Evolutionary conservation across 2,113 vertebrate species (phyloP).

Genomic region (Scolopax mira): DNA sequence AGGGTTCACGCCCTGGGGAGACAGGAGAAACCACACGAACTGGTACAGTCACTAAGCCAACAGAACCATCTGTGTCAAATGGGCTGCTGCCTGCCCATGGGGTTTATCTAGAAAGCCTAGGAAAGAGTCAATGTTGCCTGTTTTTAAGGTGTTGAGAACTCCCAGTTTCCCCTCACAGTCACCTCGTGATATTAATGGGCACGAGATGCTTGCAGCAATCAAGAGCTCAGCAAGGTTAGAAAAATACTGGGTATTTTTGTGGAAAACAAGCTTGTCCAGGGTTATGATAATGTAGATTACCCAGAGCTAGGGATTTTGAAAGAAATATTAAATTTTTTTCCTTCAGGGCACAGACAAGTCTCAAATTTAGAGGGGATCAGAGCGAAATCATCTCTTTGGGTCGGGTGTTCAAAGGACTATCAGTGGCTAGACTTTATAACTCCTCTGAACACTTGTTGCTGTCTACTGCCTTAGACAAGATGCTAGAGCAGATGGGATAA

Average conservation of each 20-base stretch:
- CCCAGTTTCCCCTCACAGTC: background rate
- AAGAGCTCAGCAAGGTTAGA: background rate
- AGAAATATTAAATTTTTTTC: slow-evolving; percentile 45
- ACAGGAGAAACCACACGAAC: background rate
- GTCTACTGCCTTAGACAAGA: background rate
- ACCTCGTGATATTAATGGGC: background rate
- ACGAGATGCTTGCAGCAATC: background rate
- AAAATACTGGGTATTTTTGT: background rate
- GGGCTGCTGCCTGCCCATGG: background rate
- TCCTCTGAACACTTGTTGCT: background rate
- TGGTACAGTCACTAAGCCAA: background rate
- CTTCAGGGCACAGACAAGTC: slow-evolving; percentile 15
- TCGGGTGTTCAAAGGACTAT: background rate
- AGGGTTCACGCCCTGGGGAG: slow-evolving; percentile 1
- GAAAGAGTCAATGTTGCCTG: fast-evolving
- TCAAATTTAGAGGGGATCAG: background rate
- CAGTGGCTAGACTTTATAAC: background rate
- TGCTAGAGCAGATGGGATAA: background rate
- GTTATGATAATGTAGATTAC: background rate
- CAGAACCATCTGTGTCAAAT: fast-evolving
- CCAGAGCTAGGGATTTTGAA: background rate
- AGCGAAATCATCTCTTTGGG: background rate
- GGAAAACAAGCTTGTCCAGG: background rate
- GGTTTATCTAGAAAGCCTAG: background rate
- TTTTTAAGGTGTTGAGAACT: fast-evolving